Evolutionary conservation across 2,797 vertebrate genomes (phyloP), one percentile per base, ranked within the genome.

Genomic region (Chelidonichthys spinosus): DNA sequence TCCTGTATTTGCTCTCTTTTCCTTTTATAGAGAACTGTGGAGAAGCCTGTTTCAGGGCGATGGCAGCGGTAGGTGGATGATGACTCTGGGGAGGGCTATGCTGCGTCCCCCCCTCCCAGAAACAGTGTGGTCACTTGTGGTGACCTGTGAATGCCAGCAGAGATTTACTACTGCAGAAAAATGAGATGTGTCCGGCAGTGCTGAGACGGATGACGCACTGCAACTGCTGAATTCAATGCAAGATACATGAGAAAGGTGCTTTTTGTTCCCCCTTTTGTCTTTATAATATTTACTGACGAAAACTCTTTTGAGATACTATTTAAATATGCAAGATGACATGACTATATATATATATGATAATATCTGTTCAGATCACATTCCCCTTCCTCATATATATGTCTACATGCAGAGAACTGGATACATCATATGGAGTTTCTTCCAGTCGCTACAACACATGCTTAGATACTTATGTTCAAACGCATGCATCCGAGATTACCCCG

Each of bases 401-500:
- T 14, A 78, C 32, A 47, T 33, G 40, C 11, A 25, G 11, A 75
- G 47, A 52, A 64, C n/a, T 61, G 15, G 18, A 25, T 67, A 47
- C 18, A 60, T 81, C n/a, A 42, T 42, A 9, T 52, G 9, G 50
- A 65, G 67, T 46, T 46, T 65, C 46, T 39, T 70, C 36, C 58
- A 42, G 11, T 72, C 50, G 25, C 74, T 69, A 10, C 49, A 36
- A 60, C 65, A 78, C 81, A 81, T 62, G 68, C 66, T 53, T 72
- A 78, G 52, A 71, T 79, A 56, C 66, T 86, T 79, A 80, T 81
- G 79, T 87, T 85, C 67, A 72, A 79, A 83, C 56, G 82, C 63
- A 49, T 88, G 87, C 87, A 88, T 89, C 18, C 39, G 39, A 72
- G 76, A 91, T 89, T 88, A 87, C 88, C 87, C 90, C 35, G 40